Percentiles rank a stretch among this genome's conserved stretches.
Evolutionary conservation across 2,888 invertebrate genomes (phyloP).

Genomic region (Macrostomum cliftonense): DNA sequence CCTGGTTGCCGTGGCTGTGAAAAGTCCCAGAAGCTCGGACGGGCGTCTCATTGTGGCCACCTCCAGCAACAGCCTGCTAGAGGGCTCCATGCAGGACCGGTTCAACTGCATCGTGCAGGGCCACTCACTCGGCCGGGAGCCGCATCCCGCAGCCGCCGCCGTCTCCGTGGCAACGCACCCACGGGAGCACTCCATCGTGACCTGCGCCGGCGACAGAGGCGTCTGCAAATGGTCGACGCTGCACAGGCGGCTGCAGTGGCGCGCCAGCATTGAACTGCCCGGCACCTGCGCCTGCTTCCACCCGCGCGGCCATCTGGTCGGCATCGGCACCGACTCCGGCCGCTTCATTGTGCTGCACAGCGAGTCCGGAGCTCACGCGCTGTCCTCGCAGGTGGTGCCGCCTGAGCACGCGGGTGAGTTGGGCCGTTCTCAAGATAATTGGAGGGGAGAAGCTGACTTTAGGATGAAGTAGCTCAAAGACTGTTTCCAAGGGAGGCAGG

Average conservation of each 20-base stretch:
- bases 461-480: no score
- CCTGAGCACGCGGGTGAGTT: slow-evolving; percentile 44
- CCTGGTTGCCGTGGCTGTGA: slow-evolving; percentile 53
- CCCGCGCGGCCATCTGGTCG: slow-evolving; percentile 64
- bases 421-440: no score
- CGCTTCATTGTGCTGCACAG: slow-evolving; percentile 66
- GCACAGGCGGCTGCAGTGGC: slow-evolving; percentile 61
- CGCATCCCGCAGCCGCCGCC: not conserved
- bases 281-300: slow-evolving; percentile 70
- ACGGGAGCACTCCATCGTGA: slow-evolving; percentile 63
- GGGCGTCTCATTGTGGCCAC: slow-evolving; percentile 78
- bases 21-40: slow-evolving; percentile 61
- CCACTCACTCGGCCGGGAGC: not conserved
- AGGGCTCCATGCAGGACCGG: slow-evolving; percentile 67
- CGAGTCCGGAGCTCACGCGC: slow-evolving; percentile 62
- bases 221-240: slow-evolving; percentile 67
- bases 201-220: slow-evolving; percentile 72
- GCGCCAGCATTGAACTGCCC: slow-evolving; percentile 56
- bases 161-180: slow-evolving; percentile 63
- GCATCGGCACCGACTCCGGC: slow-evolving; percentile 72
- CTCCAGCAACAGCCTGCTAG: slow-evolving; percentile 65
- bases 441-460: no score
- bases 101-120: slow-evolving; percentile 52
- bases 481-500: no score
- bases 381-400: slow-evolving; percentile 65